Evolutionary conservation across 2,797 vertebrate genomes (phyloP), one percentile per base, ranked within the genome.

Genomic region (Diglossa cyanea): DNA sequence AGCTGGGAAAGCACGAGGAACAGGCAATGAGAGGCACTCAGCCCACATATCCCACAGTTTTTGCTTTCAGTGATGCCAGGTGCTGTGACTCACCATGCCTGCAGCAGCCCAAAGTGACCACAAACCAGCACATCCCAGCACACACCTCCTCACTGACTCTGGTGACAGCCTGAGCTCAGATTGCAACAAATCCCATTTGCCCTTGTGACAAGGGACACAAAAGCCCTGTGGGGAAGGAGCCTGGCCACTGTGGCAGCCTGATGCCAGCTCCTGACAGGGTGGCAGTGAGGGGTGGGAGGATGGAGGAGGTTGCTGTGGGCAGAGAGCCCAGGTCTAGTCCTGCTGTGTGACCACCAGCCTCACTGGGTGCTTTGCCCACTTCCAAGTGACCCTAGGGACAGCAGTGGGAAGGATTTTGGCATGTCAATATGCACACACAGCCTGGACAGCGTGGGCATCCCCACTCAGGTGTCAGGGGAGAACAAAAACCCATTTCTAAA

Each of bases 241-340:
- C 23, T 7, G 10, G 60, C 39, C 5, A 6, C 40, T 14, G 70
- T 14, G 31, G 13, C 48, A 68, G 71, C 45, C 74, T 50, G 45
- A 35, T 12, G 2, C n/a, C 42, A 66, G 54, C 86, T 60, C 75
- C 68, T 50, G 61, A 8, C 60, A 42, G 16, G 0, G 1, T 2
- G 0, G 55, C 68, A 66, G 6, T 6, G 53, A 81, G 71, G 51
- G 48, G 24, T 1, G 1, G 48, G 25, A 85, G 37, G 50, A n/a
- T 9, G 28, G 28, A 76, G 35, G 42, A 57, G 61, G 51, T 2
- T 12, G 21, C 25, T 7, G 31, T 3, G 39, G 35, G 72, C 58
- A 58, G 33, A 87, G 31, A 39, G n/a, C 40, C 13, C 1, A 1
- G 37, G 26, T 4, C 11, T 2, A 0, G 31, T 4, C 2, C 1